Percentiles rank a stretch among this genome's conserved stretches.
These are phyloP conservation scores for Pagetopsis macropterus DNA, from an alignment of 2,797 vertebrate genomes.

Conservation along the genomic window DNA sequence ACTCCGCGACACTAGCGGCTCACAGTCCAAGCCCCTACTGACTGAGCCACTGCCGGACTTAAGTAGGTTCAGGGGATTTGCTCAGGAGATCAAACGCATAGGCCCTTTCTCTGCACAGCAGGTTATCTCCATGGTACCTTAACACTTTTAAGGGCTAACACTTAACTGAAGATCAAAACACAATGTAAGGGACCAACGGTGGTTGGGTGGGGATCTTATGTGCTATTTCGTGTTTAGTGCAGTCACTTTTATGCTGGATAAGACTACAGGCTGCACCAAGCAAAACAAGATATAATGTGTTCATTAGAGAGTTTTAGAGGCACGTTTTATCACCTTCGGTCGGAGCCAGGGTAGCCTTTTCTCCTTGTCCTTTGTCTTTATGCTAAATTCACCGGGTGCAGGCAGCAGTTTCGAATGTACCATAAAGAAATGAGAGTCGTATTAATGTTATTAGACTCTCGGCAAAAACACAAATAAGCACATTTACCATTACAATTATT, in stretches of 20 bases:
- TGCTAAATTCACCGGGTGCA: background rate
- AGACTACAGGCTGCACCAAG: background rate
- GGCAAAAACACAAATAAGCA: background rate
- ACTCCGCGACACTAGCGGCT: too few species aligned
- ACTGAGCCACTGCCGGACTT: too few species aligned
- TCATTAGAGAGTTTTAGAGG: background rate
- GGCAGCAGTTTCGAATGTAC: background rate
- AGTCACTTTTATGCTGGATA: background rate
- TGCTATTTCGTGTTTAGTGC: background rate
- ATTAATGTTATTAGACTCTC: background rate
- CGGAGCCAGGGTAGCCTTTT: background rate
- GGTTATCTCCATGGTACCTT: background rate
- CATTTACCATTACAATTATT: background rate
- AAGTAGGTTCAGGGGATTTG: constrained; percentile 7
- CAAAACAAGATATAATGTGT: background rate
- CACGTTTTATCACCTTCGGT: background rate
- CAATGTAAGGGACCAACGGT: background rate
- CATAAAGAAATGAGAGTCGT: background rate
- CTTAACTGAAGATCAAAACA: background rate
- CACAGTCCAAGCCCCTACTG: too few species aligned
- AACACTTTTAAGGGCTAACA: background rate
- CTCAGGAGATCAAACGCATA: background rate
- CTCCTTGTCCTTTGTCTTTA: background rate
- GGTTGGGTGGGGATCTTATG: background rate
- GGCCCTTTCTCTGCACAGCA: background rate